Conservation (phyloP, 1,140 invertebrate genomes). For the Anoplolepis gracilipes region DNA sequence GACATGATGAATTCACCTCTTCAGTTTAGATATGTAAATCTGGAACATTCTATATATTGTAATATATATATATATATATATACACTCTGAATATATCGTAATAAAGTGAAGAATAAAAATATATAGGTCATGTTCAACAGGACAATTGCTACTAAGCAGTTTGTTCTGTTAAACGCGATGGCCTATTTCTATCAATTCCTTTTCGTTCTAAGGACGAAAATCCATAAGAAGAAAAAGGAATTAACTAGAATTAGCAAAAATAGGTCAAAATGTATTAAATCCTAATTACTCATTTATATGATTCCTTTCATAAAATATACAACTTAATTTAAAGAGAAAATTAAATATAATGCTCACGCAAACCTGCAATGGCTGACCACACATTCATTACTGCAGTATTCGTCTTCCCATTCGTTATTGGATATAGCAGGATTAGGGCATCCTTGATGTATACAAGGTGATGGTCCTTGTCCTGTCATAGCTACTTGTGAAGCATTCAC, state of each 20-base stretch:
- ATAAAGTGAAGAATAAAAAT: background rate
- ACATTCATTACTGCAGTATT: conserved; percentile 99
- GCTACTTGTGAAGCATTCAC: conserved; percentile 81
- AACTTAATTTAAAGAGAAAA: conserved; percentile 26
- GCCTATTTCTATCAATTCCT: no score
- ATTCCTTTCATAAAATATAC: background rate
- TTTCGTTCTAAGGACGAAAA: no score
- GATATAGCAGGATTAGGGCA: conserved; percentile 96
- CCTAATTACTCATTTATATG: background rate
- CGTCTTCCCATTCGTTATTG: conserved; percentile 98
- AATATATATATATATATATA: no score
- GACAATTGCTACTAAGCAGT: no score
- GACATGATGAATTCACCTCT: no score
- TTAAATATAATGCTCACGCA: conserved; percentile 75
- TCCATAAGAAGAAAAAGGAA: no score
- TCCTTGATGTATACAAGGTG: conserved; percentile 94
- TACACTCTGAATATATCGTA: background rate
- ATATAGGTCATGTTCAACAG: background rate
- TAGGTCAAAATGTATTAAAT: background rate
- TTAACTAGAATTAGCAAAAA: no score
- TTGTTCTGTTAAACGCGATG: no score
- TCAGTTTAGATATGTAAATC: no score
- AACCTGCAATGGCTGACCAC: conserved; percentile 98
- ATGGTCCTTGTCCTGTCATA: conserved; percentile 85
- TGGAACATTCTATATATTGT: no score